Conservation (phyloP, 1,140 invertebrate genomes). For the Lordiphosa stackelbergi region DNA sequence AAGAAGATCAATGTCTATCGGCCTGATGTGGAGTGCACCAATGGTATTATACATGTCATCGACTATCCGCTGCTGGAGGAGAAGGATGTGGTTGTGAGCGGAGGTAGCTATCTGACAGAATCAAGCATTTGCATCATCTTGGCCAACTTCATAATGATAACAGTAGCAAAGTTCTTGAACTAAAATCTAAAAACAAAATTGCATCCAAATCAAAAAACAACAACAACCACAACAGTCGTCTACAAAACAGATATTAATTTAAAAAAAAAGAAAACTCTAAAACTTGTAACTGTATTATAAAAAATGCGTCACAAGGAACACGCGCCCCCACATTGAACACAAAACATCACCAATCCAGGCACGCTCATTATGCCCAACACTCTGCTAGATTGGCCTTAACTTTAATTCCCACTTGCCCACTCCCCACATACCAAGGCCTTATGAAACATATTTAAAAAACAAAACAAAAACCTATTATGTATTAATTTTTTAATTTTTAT, state of each 20-base stretch:
- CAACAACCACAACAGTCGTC: constrained; percentile 54
- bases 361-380: constrained; percentile 15
- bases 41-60: constrained; percentile 95
- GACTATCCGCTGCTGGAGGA: constrained; percentile 89
- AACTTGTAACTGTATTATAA: constrained; percentile 57
- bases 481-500: constrained; percentile 49
- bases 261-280: constrained; percentile 21
- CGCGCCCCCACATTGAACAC: constrained; percentile 28
- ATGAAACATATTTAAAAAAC: constrained; percentile 47
- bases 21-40: constrained; percentile 93
- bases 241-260: constrained; percentile 29
- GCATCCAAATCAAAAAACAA: constrained; percentile 51
- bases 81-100: constrained; percentile 86
- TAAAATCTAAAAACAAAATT: constrained; percentile 59
- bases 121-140: constrained; percentile 74
- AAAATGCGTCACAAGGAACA: constrained; percentile 56
- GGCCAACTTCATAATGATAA: constrained; percentile 76
- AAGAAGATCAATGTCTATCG: constrained; percentile 89
- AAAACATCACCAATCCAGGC: constrained; percentile 22
- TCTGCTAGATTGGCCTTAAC: constrained; percentile 36
- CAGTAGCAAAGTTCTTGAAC: constrained; percentile 75
- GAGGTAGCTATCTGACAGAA: constrained; percentile 76
- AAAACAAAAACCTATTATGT: constrained; percentile 25
- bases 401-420: constrained; percentile 40
- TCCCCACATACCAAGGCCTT: constrained; percentile 45